A percentile compares a stretch with the other conserved stretches of the same genome.
Conservation (phyloP, 2,113 vertebrate species). For the Gopherus evgoodei region DNA sequence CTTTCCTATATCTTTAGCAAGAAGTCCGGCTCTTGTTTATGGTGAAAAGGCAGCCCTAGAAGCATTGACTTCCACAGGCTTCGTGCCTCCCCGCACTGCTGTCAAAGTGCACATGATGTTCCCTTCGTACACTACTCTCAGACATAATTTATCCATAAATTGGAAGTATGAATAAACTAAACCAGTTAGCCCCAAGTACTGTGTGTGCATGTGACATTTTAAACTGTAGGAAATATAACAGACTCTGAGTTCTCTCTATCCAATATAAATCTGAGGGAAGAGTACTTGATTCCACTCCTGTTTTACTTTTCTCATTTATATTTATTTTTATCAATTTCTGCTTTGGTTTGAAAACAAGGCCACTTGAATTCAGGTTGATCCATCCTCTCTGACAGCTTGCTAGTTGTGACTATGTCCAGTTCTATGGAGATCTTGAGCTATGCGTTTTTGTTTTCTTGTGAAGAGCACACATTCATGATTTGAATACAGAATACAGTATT, state of each 20-base stretch:
- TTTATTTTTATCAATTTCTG: slow-evolving; percentile 26
- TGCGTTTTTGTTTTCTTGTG: slow-evolving; percentile 27
- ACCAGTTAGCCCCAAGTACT: neutral
- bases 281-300: neutral
- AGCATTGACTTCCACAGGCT: neutral
- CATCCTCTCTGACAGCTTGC: slow-evolving; percentile 18
- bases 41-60: neutral
- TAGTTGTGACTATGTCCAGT: neutral
- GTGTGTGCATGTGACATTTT: neutral
- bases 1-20: neutral
- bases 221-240: neutral
- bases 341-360: slow-evolving; percentile 21
- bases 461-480: neutral
- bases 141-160: neutral
- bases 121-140: neutral
- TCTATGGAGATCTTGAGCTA: slow-evolving; percentile 39
- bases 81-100: neutral
- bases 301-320: neutral
- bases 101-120: neutral
- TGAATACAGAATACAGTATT: slow-evolving; percentile 39
- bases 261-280: neutral
- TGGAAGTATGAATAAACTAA: neutral
- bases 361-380: slow-evolving; percentile 31
- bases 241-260: neutral
- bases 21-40: neutral